phyloP scores from a whole-genome alignment of 2,797 vertebrate species.

The Leuciscus waleckii region DNA sequence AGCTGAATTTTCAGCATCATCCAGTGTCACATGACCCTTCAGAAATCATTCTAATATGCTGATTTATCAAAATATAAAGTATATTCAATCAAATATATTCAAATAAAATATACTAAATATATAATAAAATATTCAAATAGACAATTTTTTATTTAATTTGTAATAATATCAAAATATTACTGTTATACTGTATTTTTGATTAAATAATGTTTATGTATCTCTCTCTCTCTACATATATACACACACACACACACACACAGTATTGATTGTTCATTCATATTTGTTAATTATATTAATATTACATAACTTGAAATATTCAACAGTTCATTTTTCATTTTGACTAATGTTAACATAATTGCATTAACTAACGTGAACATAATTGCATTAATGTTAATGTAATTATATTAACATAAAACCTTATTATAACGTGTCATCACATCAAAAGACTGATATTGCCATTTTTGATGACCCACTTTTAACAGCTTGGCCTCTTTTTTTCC shows the following conservation, averaged over 20 bases:
- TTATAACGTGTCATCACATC: slow-evolving; percentile 5
- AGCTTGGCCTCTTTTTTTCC: background rate
- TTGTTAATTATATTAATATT: background rate
- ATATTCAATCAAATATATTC: too few species aligned
- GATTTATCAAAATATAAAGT: too few species aligned
- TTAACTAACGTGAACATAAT: background rate
- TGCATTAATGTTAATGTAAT: background rate
- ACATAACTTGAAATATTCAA: background rate
- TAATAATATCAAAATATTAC: background rate
- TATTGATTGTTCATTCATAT: background rate
- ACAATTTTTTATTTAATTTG: background rate
- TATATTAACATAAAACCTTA: background rate
- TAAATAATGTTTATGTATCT: too few species aligned
- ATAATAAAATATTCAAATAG: background rate
- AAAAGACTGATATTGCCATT: background rate
- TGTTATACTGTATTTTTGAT: too few species aligned
- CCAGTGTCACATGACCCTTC: too few species aligned
- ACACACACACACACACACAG: background rate
- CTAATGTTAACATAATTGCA: background rate
- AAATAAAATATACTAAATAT: background rate
- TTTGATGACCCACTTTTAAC: background rate
- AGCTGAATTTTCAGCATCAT: too few species aligned
- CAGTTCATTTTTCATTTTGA: background rate
- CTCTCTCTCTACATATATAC: too few species aligned
- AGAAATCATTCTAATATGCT: too few species aligned